Conservation (phyloP, 1,140 invertebrate genomes). For the Camponotus pennsylvanicus region DNA sequence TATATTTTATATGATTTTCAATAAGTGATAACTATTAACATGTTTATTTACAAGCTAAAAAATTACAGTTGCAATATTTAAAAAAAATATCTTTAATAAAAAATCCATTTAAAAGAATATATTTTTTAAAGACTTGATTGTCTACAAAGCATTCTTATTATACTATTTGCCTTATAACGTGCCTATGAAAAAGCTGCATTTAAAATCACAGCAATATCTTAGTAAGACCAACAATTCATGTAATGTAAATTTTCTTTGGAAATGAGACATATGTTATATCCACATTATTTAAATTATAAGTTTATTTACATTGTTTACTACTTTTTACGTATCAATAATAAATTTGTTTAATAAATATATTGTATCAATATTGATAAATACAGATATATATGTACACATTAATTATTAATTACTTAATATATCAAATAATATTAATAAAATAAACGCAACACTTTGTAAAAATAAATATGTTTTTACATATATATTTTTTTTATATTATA, state of each 20-base stretch:
- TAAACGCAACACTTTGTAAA: constrained; percentile 62
- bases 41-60: constrained; percentile 10
- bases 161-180: constrained; percentile 68
- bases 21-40: neutral
- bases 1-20: constrained; percentile 18
- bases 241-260: constrained; percentile 64
- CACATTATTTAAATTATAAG: constrained; percentile 48
- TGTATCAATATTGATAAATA: constrained; percentile 67
- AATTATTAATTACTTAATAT: constrained; percentile 62
- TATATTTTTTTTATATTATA: constrained; percentile 46
- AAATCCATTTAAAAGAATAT: neutral
- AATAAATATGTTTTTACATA: constrained; percentile 50
- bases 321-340: too few species aligned
- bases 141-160: constrained; percentile 14
- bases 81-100: neutral
- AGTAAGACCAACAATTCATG: constrained; percentile 56
- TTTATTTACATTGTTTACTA: constrained; percentile 37
- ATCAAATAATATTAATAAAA: constrained; percentile 46
- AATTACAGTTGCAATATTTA: neutral
- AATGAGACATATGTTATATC: constrained; percentile 40
- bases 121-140: constrained; percentile 9
- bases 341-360: constrained; percentile 55
- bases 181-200: constrained; percentile 71
- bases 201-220: constrained; percentile 32
- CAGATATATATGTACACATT: constrained; percentile 64